Base-by-base conservation (phyloP, 1,140 invertebrate genomes). In the Orchestia grillus region DNA sequence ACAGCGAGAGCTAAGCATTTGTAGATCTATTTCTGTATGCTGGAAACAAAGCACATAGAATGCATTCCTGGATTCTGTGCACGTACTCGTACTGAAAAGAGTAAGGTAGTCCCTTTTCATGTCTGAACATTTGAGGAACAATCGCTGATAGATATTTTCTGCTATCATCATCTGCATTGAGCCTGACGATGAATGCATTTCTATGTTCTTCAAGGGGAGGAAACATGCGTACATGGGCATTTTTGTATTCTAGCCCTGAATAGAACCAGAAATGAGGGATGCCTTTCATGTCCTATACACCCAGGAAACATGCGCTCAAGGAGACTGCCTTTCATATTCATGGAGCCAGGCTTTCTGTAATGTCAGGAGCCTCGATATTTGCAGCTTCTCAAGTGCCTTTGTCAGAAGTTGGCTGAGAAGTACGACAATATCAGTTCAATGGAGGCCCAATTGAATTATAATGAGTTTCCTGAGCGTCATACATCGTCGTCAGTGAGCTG, bases 371-470 rank as follows among this genome's bases (percentile, higher is more conserved):
- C 62, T 77, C 62, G 62, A 77, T 77, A 77, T 77, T 77, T 77
- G 62, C 62, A 77, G 62, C 62, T 77, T 77, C 62, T 77, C 62
- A 77, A 77, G 62, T 77, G 62, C 62, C 62, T 77, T 77, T 77
- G 62, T 77, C 62, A 77, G 62, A 77, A 77, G 62, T 77, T 77
- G 62, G 62, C 62, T 77, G 62, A 77, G 62, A 77, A 77, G 62
- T 77, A 77, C 62, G 62, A 77, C 62, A 77, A 77, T 77, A 77
- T 77, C 62, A 77, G 62, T 77, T 77, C 15, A 77, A 77, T 77
- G 62, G 62, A 77, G 62, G 62, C 62, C 62, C 62, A 77, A 77
- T 77, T 77, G 62, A 77, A 77, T 77, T 77, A 77, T 77, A 77
- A 77, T 77, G 62, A 77, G 62, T 77, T 77, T 77, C 62, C 15